Percentiles rank a stretch among this genome's conserved stretches.
These are phyloP conservation scores for Emydura subglobosa DNA, from an alignment of 2,113 vertebrate species.

Conservation along the genomic window DNA sequence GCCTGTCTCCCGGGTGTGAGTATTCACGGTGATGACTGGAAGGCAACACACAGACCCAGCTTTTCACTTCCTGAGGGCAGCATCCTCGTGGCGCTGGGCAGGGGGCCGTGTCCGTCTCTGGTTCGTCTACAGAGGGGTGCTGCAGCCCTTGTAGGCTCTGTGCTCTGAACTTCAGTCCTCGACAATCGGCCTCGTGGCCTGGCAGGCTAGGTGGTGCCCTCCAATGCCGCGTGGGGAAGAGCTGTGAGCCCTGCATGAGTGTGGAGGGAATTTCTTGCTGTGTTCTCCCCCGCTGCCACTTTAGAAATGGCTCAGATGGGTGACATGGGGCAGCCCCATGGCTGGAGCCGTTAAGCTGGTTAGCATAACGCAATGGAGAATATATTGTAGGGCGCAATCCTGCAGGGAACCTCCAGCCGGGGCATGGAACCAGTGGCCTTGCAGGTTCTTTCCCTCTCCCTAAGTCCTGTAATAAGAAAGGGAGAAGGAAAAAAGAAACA, in stretches of 20 bases:
- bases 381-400: not conserved
- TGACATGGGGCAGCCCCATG: not conserved
- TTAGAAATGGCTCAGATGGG: accelerated
- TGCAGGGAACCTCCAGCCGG: not conserved
- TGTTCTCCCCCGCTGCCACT: accelerated
- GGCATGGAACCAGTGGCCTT: not conserved
- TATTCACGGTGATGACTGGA: not conserved
- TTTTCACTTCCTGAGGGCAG: not conserved
- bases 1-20: not conserved
- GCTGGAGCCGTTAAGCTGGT: too few relatives aligned
- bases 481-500: not conserved
- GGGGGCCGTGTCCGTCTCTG: not conserved
- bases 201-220: too few relatives aligned
- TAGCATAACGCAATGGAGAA: not conserved
- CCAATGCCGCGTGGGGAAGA: too few relatives aligned
- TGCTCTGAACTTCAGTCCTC: too few relatives aligned
- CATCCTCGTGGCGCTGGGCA: not conserved
- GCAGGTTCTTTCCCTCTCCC: not conserved
- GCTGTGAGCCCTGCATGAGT: too few relatives aligned
- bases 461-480: not conserved
- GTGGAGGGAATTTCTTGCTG: not conserved
- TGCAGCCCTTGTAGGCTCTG: too few relatives aligned
- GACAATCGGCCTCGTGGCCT: too few relatives aligned
- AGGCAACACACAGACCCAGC: not conserved
- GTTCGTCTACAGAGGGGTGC: too few relatives aligned